phyloP scores from a whole-genome alignment of 1,140 invertebrate species.

The Drosophila santomea region DNA sequence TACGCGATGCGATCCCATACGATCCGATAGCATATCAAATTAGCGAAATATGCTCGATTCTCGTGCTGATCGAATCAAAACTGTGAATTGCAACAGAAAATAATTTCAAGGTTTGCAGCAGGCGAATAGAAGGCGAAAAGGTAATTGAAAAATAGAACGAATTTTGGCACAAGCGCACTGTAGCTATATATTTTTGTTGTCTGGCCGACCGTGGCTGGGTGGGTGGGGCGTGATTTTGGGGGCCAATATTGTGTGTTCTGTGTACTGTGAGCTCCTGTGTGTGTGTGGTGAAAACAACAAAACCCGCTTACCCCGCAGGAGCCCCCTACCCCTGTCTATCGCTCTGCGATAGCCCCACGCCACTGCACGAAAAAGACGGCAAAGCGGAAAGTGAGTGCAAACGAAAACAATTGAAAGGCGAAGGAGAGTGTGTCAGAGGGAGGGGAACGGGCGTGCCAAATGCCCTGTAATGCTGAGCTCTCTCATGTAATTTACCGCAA shows the following conservation, averaged over 20 bases:
- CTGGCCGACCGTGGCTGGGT: constrained; percentile 56
- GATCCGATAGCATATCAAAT: constrained; percentile 78
- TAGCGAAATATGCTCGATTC: constrained; percentile 76
- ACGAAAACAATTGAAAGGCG: constrained; percentile 71
- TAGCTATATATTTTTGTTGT: constrained; percentile 62
- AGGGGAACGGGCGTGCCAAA: constrained; percentile 33
- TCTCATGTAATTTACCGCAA: constrained; percentile 80
- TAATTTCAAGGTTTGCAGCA: constrained; percentile 83
- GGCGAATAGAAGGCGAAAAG: constrained; percentile 82
- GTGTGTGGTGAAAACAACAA: constrained; percentile 55
- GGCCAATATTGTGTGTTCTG: constrained; percentile 55
- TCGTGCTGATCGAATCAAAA: constrained; percentile 64
- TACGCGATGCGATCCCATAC: constrained; percentile 59
- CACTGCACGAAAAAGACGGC: constrained; percentile 42
- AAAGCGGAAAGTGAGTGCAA: constrained; percentile 71
- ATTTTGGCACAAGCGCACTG: constrained; percentile 80
- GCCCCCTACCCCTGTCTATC: not conserved
- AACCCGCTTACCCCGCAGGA: constrained; percentile 20
- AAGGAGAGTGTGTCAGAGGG: constrained; percentile 24
- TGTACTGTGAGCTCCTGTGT: not conserved
- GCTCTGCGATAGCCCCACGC: not conserved
- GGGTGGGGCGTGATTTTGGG: constrained; percentile 79
- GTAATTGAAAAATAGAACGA: constrained; percentile 83
- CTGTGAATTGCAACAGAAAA: constrained; percentile 77
- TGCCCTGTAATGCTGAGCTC: constrained; percentile 40